Evolutionary conservation across 2,113 vertebrate species (phyloP).

Genomic region (Xiphophorus hellerii): DNA sequence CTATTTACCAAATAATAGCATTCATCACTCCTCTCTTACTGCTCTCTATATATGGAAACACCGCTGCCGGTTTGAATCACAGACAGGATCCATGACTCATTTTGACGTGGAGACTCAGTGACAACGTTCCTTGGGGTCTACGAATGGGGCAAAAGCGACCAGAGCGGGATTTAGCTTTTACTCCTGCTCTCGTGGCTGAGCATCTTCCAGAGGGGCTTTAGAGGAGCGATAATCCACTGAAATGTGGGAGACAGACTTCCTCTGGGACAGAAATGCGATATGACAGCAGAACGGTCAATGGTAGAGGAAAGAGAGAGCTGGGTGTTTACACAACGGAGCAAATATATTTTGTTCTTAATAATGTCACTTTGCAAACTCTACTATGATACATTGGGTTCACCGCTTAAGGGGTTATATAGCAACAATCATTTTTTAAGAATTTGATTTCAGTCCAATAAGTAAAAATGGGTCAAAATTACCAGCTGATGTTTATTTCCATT

Average conservation of each 20-base stretch:
- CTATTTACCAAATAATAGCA: slow-evolving; percentile 24
- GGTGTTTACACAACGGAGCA: slow-evolving; percentile 20
- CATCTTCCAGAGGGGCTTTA: slow-evolving; percentile 49
- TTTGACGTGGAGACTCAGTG: slow-evolving; percentile 59
- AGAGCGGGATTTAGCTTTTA: slow-evolving; percentile 43
- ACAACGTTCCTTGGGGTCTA: slow-evolving; percentile 54
- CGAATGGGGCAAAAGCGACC: slow-evolving; percentile 46
- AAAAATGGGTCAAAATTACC: no score
- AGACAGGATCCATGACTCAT: slow-evolving; percentile 55
- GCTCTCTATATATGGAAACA: slow-evolving; percentile 54
- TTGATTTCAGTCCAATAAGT: no score
- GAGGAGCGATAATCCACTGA: slow-evolving; percentile 56
- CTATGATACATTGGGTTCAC: background rate
- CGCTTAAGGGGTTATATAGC: background rate
- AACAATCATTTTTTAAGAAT: background rate
- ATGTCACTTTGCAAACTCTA: slow-evolving; percentile 8
- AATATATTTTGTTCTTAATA: slow-evolving; percentile 11
- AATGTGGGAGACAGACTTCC: slow-evolving; percentile 58
- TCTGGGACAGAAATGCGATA: slow-evolving; percentile 58
- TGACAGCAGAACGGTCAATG: slow-evolving; percentile 50
- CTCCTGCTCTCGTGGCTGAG: slow-evolving; percentile 51
- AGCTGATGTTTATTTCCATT: no score
- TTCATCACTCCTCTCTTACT: slow-evolving; percentile 14
- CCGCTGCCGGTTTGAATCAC: slow-evolving; percentile 56
- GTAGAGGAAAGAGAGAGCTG: slow-evolving; percentile 28